Conservation (phyloP, 2,113 vertebrate species). For the Rhineura floridana region DNA sequence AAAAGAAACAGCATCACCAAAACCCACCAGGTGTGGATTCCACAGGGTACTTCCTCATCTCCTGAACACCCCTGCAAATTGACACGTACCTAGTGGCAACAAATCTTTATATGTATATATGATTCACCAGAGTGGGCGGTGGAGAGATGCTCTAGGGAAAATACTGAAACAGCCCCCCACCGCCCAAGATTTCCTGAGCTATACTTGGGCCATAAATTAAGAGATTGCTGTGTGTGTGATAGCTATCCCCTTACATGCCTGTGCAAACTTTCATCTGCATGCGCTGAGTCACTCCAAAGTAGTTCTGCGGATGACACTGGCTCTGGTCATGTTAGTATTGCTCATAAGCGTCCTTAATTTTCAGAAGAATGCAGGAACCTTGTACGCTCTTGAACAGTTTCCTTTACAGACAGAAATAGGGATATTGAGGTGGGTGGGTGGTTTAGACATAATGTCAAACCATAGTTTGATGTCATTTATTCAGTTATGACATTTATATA, state of each 20-base stretch:
- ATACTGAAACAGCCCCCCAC: neutral
- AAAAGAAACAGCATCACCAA: neutral
- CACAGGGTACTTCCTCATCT: neutral
- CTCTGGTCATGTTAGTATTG: too few relatives aligned
- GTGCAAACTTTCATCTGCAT: neutral
- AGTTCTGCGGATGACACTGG: too few relatives aligned
- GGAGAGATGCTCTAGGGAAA: neutral
- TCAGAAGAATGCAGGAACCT: neutral
- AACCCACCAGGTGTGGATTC: neutral
- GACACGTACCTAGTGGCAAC: neutral
- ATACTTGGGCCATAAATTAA: neutral
- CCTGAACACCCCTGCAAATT: neutral
- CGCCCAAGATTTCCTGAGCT: neutral
- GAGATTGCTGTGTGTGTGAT: too few relatives aligned
- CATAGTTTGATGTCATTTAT: too few relatives aligned
- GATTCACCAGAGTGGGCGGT: neutral
- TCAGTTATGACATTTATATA: too few relatives aligned
- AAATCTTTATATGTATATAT: neutral
- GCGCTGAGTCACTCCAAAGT: too few relatives aligned
- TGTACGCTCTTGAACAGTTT: neutral
- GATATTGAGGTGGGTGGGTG: too few relatives aligned
- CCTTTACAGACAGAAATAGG: slow-evolving; percentile 24
- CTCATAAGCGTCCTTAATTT: neutral
- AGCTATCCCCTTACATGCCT: neutral
- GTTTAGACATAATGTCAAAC: too few relatives aligned